Conservation (phyloP, 2,888 invertebrate genomes). For the Alloscopus bannaensis region DNA sequence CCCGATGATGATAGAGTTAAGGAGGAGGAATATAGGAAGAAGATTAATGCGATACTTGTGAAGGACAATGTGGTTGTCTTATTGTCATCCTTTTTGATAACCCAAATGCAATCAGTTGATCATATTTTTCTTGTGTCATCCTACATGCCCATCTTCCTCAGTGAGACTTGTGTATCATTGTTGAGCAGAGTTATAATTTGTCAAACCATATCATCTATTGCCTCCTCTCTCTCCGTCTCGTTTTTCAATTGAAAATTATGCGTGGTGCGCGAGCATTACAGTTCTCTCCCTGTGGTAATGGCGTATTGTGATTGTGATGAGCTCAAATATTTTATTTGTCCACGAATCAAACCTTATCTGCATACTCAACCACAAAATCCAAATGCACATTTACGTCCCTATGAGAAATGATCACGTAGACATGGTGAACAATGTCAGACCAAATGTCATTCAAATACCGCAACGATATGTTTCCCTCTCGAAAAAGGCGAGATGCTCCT, state of each 20-base stretch:
- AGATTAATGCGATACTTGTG: slow-evolving; percentile 6
- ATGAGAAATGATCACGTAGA: slow-evolving; percentile 13
- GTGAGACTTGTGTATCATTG: slow-evolving; percentile 42
- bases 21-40: too few relatives aligned
- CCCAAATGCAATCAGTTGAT: slow-evolving; percentile 16
- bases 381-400: neutral
- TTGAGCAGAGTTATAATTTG: slow-evolving; percentile 20
- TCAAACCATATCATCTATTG: neutral
- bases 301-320: too few relatives aligned
- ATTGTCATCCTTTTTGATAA: slow-evolving; percentile 12
- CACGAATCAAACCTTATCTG: too few relatives aligned
- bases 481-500: too few relatives aligned
- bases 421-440: slow-evolving; percentile 23
- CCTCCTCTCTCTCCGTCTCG: too few relatives aligned
- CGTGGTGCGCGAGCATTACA: too few relatives aligned
- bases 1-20: too few relatives aligned
- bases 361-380: neutral
- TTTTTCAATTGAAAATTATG: slow-evolving; percentile 30
- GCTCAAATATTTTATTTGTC: too few relatives aligned
- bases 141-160: too few relatives aligned
- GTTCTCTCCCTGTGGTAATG: too few relatives aligned
- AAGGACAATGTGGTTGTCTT: neutral
- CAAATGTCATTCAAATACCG: slow-evolving; percentile 20
- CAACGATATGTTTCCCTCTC: neutral
- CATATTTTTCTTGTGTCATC: slow-evolving; percentile 34